Conservation (phyloP, 2,113 vertebrate species). For the Cyprinodon brontotheroides region DNA sequence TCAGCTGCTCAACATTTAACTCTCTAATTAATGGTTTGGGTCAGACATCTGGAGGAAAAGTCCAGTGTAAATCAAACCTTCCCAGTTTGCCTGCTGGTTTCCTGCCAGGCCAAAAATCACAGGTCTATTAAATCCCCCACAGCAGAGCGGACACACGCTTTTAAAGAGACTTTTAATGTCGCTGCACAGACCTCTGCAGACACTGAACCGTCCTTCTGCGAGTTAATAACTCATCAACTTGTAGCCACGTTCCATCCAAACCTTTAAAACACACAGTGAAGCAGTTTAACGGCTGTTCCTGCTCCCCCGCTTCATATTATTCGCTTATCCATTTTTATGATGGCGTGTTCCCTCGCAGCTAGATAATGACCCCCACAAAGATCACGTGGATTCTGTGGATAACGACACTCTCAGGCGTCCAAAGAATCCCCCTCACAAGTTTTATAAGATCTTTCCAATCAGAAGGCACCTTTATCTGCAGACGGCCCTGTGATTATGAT, state of each 20-base stretch:
- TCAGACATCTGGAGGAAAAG: conserved; percentile 43
- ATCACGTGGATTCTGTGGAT: not conserved
- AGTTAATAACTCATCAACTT: conserved; percentile 9
- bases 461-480: not conserved
- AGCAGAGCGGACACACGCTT: conserved; percentile 11
- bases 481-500: not conserved
- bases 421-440: not conserved
- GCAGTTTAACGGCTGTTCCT: not conserved
- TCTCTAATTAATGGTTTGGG: conserved; percentile 16
- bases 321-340: not conserved
- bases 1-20: conserved; percentile 12
- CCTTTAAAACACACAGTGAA: not conserved
- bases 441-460: conserved; percentile 7
- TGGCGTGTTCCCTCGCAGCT: not conserved
- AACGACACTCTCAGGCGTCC: not conserved
- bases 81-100: conserved; percentile 26
- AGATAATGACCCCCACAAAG: not conserved
- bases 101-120: conserved; percentile 16
- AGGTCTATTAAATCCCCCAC: conserved; percentile 2
- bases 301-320: conserved; percentile 1
- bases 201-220: not conserved
- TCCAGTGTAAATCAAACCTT: conserved; percentile 11
- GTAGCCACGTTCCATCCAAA: not conserved
- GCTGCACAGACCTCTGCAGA: conserved; percentile 5
- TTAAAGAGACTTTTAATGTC: conserved; percentile 18